Evolutionary conservation across 2,797 vertebrate species (phyloP), one percentile per base, ranked within the genome.

Genomic region (Novumbra hubbsi): DNA sequence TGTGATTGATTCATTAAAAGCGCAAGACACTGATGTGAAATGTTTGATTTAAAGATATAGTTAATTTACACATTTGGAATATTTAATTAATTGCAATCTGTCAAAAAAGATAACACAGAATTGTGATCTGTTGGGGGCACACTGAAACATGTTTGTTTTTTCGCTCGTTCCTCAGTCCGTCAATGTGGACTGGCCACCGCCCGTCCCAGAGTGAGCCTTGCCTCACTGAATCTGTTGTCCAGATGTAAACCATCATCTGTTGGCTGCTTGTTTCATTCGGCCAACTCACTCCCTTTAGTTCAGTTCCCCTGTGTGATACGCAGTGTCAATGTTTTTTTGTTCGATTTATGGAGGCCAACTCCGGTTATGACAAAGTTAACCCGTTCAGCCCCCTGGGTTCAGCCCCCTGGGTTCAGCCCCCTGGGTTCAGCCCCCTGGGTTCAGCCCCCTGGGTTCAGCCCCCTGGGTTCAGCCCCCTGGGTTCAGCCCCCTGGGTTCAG

Each of bases 171-270:
- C 27, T 74, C 83, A 99, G 98, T 99, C 98, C 14, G 98, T 99
- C 49, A 96, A 99, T 3, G 94, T 96, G 82, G 97, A 99, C 87
- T 99, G 98, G 98, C 97, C 98, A 50, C 98, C 98, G 27, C 70
- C 91, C 66, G 85, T 99, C 74, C 93, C 94, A 19, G 93, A 97
- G 80, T 97, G 87, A 91, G 68, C 50, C 3, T 19, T 4, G 4
- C 8, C 9, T 24, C 49, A 41, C 28, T 73, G 32, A 24, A 48
- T 7, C 30, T 12, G 4, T 9, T 14, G n/a, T 45, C 3, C 21
- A 34, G 65, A 67, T 41, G 65, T 34, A 19, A 41, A 11, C 62
- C 17, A 28, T n/a, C 19, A 28, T 11, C 57, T 11, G n/a, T 45
- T 68, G 21, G 32, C 5, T 27, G 27, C 19, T 17, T 3, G 70